Evolutionary conservation across 2,888 invertebrate genomes (phyloP).

Genomic region (Caenorhabditis virilis): DNA sequence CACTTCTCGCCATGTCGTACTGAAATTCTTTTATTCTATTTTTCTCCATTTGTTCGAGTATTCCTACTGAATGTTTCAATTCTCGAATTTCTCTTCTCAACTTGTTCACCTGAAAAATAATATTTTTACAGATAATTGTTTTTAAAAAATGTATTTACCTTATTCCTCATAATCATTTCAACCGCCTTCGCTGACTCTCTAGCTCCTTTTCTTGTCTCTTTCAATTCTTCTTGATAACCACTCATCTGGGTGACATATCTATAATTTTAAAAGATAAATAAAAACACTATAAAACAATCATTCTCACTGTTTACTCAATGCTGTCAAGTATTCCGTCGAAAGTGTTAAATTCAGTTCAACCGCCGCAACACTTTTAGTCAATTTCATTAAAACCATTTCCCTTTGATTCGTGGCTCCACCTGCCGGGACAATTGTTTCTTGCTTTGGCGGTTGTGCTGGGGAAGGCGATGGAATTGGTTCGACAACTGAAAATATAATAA

Average conservation of each 20-base stretch:
- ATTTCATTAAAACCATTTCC: conserved; percentile 91
- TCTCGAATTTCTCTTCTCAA: conserved; percentile 25
- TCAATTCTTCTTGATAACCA: conserved; percentile 31
- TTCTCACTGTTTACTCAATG: conserved; percentile 77
- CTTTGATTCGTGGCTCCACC: conserved; percentile 32
- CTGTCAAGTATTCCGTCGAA: conserved; percentile 93
- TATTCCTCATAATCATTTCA: conserved; percentile 13
- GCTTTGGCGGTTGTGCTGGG: conserved; percentile 2
- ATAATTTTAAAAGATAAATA: background rate
- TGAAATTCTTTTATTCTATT: conserved; percentile 15
- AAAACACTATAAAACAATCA: background rate
- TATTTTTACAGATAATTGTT: no score
- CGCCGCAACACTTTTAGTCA: conserved; percentile 85
- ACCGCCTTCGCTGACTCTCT: conserved; percentile 11
- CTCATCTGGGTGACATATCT: conserved; percentile 38
- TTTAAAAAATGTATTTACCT: conserved; percentile 19
- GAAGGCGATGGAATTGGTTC: background rate
- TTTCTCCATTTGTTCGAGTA: conserved; percentile 21
- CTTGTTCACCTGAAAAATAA: no score
- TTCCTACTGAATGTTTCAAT: conserved; percentile 14
- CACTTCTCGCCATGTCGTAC: conserved; percentile 10
- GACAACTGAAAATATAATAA: no score
- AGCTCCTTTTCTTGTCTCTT: conserved; percentile 13
- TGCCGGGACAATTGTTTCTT: conserved; percentile 23
- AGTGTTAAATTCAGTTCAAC: conserved; percentile 95